A percentile compares a stretch with the other conserved stretches of the same genome.
These are phyloP conservation scores for Tiliqua scincoides DNA, from an alignment of 2,113 vertebrate genomes.

Conservation along the genomic window DNA sequence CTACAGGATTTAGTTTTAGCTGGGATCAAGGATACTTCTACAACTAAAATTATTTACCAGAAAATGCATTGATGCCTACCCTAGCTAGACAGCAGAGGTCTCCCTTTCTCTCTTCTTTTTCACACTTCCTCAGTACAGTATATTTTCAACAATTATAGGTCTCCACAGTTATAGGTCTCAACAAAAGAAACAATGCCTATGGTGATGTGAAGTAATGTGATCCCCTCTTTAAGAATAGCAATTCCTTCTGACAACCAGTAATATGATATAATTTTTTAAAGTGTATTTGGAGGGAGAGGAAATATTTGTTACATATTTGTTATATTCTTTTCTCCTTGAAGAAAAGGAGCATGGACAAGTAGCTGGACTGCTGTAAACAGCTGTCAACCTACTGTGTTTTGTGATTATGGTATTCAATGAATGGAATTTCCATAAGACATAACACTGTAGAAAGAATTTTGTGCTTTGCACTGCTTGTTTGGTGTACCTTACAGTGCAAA, in stretches of 20 bases:
- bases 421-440: background rate
- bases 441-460: too few relatives aligned
- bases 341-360: background rate
- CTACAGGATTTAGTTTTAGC: background rate
- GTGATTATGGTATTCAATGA: background rate
- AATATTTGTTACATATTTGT: background rate
- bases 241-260: background rate
- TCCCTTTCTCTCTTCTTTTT: background rate
- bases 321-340: too few relatives aligned
- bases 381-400: background rate
- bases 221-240: background rate
- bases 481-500: background rate
- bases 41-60: background rate
- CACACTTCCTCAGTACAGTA: background rate
- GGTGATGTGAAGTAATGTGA: background rate
- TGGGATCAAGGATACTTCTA: background rate
- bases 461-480: background rate
- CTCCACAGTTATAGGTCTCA: background rate
- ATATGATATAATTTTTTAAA: background rate
- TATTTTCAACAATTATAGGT: background rate
- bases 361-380: background rate
- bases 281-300: background rate
- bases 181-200: background rate
- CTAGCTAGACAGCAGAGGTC: constrained; percentile 61
- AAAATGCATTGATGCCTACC: background rate